Evolutionary conservation across 2,888 invertebrate species (phyloP).

Genomic region (Oxycera nigricornis): DNA sequence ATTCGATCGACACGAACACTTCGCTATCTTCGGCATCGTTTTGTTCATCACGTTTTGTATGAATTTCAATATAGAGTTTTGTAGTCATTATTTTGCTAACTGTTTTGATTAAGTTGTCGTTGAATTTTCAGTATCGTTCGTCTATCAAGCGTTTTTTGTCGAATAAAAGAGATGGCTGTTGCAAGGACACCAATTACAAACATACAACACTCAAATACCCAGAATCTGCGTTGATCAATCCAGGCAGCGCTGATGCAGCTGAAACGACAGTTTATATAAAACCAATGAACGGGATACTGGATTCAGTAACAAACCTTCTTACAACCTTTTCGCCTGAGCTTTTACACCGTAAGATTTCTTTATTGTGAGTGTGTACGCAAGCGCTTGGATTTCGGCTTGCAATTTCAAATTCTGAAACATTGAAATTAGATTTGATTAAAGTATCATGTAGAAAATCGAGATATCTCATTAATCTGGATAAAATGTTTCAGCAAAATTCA

Average conservation of each 20-base stretch:
- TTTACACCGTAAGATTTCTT: conserved; percentile 81
- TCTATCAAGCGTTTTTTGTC: conserved; percentile 50
- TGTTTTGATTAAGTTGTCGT: conserved; percentile 47
- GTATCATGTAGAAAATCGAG: too few relatives aligned
- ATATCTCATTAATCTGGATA: too few relatives aligned
- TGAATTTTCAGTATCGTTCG: conserved; percentile 46
- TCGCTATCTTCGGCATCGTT: conserved; percentile 50
- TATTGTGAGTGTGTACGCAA: conserved; percentile 82
- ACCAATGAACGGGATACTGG: conserved; percentile 35
- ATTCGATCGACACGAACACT: conserved; percentile 67
- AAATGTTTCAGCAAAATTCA: too few relatives aligned
- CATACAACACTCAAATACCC: conserved; percentile 56
- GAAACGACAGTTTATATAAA: conserved; percentile 54
- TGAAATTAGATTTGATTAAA: too few relatives aligned
- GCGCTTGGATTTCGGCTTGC: conserved; percentile 82
- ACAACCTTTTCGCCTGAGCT: conserved; percentile 79
- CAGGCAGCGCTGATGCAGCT: conserved; percentile 87
- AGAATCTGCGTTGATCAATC: conserved; percentile 80
- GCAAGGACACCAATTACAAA: conserved; percentile 55
- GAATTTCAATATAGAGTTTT: conserved; percentile 59
- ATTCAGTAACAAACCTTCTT: conserved; percentile 67
- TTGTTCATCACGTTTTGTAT: conserved; percentile 32
- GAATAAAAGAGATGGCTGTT: conserved; percentile 55
- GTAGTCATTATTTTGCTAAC: conserved; percentile 52
- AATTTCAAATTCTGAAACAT: conserved; percentile 78